These are phyloP conservation scores for Lepidostoma basale DNA, from an alignment of 1,140 invertebrate genomes.

Conservation along the genomic window DNA sequence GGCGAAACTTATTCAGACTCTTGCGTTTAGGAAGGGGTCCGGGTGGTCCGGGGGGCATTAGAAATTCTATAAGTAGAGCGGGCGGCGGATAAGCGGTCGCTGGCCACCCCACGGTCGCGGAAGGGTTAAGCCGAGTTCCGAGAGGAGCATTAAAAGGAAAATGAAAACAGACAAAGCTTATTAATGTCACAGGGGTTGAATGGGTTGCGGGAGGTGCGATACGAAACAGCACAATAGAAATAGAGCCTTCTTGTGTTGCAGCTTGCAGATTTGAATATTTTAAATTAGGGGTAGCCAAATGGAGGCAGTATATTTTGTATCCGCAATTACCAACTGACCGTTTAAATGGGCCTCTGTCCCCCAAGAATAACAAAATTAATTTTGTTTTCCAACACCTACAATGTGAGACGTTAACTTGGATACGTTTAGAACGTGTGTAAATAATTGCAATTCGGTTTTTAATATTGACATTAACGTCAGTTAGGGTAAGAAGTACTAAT, in stretches of 20 bases:
- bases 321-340: no score
- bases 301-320: neutral
- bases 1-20: conserved; percentile 12
- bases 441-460: no score
- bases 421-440: no score
- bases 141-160: conserved; percentile 39
- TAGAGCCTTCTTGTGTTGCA: conserved; percentile 7
- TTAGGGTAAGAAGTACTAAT: no score
- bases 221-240: neutral
- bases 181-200: conserved; percentile 35
- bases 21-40: neutral
- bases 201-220: neutral
- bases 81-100: conserved; percentile 16
- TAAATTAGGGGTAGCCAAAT: conserved; percentile 4
- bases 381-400: no score
- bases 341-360: no score
- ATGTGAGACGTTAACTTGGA: no score
- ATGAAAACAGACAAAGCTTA: conserved; percentile 46
- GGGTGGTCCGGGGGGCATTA: conserved; percentile 16
- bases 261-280: conserved; percentile 24
- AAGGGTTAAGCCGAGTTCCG: conserved; percentile 32
- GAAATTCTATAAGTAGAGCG: conserved; percentile 27
- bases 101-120: neutral
- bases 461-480: no score
- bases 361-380: no score